Percentiles rank a stretch among this genome's conserved stretches.
Evolutionary conservation across 2,113 vertebrate species (phyloP).

Genomic region (Tauraco erythrolophus): DNA sequence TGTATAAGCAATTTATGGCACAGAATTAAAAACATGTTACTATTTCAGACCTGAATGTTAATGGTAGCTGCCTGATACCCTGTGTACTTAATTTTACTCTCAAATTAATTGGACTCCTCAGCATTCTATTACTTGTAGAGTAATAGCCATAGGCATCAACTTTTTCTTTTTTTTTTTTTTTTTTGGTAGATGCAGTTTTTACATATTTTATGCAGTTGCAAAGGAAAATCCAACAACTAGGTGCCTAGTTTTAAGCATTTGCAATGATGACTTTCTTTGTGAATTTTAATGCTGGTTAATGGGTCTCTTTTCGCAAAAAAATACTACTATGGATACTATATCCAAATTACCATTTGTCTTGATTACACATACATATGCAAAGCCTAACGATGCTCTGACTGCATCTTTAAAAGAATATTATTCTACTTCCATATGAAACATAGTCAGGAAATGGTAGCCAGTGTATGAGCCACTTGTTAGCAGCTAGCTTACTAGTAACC

Average conservation of each 20-base stretch:
- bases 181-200: neutral
- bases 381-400: neutral
- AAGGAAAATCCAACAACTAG: neutral
- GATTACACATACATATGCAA: neutral
- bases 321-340: neutral
- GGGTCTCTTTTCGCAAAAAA: neutral
- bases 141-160: neutral
- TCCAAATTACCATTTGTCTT: neutral
- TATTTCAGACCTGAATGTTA: neutral
- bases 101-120: neutral
- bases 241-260: neutral
- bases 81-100: neutral
- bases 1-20: neutral
- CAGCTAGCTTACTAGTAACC: neutral
- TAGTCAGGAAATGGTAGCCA: neutral
- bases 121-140: neutral
- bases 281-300: neutral
- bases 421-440: neutral
- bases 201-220: neutral
- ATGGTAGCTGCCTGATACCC: neutral
- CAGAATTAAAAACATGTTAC: neutral
- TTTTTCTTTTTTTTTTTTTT: neutral
- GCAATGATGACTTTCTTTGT: neutral
- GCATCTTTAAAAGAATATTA: neutral
- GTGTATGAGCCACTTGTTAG: neutral